Base-by-base conservation (phyloP, 2,113 vertebrate genomes). In the Naja naja region DNA sequence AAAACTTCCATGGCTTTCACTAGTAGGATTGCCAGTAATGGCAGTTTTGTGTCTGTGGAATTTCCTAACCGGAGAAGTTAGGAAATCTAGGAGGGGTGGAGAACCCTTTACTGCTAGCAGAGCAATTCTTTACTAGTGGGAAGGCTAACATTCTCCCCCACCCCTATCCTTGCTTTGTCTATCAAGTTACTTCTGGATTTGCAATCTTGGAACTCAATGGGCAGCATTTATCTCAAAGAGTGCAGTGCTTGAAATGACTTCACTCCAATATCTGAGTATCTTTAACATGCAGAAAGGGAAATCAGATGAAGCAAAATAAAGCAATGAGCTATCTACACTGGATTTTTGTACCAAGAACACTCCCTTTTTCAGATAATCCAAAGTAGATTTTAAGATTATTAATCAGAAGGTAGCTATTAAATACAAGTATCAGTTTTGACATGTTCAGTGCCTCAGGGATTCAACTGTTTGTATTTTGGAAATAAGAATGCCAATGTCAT, bases 401-500 rank as follows among this genome's bases (percentile, higher is more conserved):
- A 96, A 96, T 96, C 93, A 94, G 94, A 93, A 95, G 87, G 3
- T 93, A 81, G 91, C 86, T 95, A 95, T 95, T 95, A 96, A 93
- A 93, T 22, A 92, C 53, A 95, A 95, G 92, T 92, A 93, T 96
- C 93, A 95, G 93, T 94, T 94, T 96, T 97, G 96, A 96, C 96
- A 96, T 95, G 96, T 93, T 96, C 90, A 94, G 91, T 95, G 96
- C 95, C 96, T 96, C 95, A 0, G 85, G 96, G 95, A 91, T 93
- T 96, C 95, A 95, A 88, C 90, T 95, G 92, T 89, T 85, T 86
- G 94, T 92, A 95, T 34, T 12, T 90, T 97, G 94, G 94, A 96
- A 97, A 96, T 93, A 95, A 94, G 93, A 94, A 95, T 91, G 90
- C 87, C 94, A 96, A 96, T 97, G 96, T 96, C 96, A 93, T 95